Percentiles rank a stretch among this genome's conserved stretches.
phyloP scores from a whole-genome alignment of 1,140 invertebrate species.

The Rhizoglyphus robini region DNA sequence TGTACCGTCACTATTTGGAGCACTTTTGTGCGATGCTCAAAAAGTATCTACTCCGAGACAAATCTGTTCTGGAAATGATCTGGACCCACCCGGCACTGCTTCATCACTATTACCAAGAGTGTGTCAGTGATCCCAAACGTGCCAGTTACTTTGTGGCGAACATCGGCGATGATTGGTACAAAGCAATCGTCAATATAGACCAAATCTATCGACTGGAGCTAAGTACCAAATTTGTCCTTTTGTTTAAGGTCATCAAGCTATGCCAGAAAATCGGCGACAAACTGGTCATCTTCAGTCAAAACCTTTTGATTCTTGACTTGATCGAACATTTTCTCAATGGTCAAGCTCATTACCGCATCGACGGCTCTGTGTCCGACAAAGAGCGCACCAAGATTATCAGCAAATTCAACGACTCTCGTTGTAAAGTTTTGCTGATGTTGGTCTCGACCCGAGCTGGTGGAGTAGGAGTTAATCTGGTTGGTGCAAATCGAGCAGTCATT shows the following conservation, averaged over 20 bases:
- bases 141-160: too few relatives aligned
- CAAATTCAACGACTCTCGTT: constrained; percentile 65
- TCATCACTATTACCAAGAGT: too few relatives aligned
- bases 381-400: constrained; percentile 63
- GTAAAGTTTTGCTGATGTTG: constrained; percentile 65
- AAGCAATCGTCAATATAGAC: too few relatives aligned
- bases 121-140: too few relatives aligned
- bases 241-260: constrained; percentile 83
- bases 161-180: too few relatives aligned
- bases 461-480: constrained; percentile 82
- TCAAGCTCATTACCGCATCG: too few relatives aligned
- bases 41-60: constrained; percentile 82
- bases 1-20: constrained; percentile 33
- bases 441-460: constrained; percentile 92
- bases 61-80: constrained; percentile 97
- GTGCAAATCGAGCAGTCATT: constrained; percentile 89
- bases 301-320: constrained; percentile 85
- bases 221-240: constrained; percentile 85
- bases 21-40: neutral
- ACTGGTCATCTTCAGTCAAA: constrained; percentile 90
- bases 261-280: constrained; percentile 78
- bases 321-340: constrained; percentile 83
- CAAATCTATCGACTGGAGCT: constrained; percentile 65
- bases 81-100: constrained; percentile 98
- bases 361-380: too few relatives aligned